Evolutionary conservation across 1,140 invertebrate species (phyloP), one percentile per base, ranked within the genome.

Genomic region (Drosophila sp.): DNA sequence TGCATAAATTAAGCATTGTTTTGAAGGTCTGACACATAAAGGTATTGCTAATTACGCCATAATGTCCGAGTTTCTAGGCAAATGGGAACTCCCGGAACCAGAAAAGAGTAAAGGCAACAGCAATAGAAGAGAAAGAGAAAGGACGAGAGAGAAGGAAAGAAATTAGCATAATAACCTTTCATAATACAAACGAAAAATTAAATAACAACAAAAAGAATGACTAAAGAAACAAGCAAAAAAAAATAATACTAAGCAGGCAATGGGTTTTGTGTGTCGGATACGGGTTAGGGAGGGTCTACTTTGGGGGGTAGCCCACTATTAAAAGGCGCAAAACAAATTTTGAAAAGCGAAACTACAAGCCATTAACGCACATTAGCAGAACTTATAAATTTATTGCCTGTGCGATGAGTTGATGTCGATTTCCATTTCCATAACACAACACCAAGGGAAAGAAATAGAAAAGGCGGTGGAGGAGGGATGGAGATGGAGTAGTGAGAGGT

Each of bases 111-210:
- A n/a, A n/a, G n/a, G n/a, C n/a, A n/a, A n/a, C n/a, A n/a, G n/a
- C n/a, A n/a, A n/a, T n/a, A n/a, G n/a, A 4, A 18, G 16, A 53
- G 48, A 2, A 50, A 61, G 29, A 21, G 27, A 32, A 46, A 8
- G 6, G 27, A n/a, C 1, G 43, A 40, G 45, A 6, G 18, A 50
- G 34, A 36, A 0, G 7, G 34, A 36, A 70, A 59, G 51, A 79
- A 89, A 87, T 87, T 87, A 86, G 71, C 78, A 82, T 81, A 82
- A 82, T 81, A 86, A 86, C 81, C 81, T 86, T 69, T 86, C 86
- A 86, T 86, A 83, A 87, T 76, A 86, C 78, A 82, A 87, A 82
- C 78, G 82, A 87, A 83, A 86, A 87, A 82, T 87, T 82, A 87
- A 84, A 86, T 75, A 84, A 80, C 81, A 78, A 80, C 77, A 82